Conservation (phyloP, 2,888 invertebrate genomes). For the Tenthredo notha region DNA sequence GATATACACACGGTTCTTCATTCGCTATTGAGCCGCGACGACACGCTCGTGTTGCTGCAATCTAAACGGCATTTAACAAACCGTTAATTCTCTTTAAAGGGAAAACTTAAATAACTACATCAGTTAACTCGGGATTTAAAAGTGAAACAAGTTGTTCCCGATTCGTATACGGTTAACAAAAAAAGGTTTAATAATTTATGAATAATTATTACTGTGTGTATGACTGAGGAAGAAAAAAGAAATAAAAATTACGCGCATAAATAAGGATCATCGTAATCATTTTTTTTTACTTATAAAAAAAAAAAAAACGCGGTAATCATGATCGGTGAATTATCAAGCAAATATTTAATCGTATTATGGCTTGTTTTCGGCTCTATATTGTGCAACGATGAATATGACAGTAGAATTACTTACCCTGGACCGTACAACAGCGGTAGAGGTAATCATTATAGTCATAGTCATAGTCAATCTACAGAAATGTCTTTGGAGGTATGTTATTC, state of each 20-base stretch:
- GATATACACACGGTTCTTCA: not conserved
- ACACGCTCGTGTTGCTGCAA: not conserved
- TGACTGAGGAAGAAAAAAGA: not conserved
- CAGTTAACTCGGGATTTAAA: not conserved
- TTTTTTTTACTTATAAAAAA: too few relatives aligned
- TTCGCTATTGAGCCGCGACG: not conserved
- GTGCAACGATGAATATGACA: not conserved
- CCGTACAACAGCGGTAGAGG: not conserved
- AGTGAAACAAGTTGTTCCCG: not conserved
- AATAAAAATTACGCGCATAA: not conserved
- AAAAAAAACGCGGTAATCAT: not conserved
- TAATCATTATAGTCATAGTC: too few relatives aligned
- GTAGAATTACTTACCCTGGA: not conserved
- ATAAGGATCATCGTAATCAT: not conserved
- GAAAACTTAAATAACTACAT: not conserved
- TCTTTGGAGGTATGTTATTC: not conserved
- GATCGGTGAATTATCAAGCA: not conserved
- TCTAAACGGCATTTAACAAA: not conserved
- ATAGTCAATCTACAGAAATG: not conserved
- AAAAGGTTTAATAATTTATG: not conserved
- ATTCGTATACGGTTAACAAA: not conserved
- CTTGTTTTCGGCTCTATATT: slow-evolving; percentile 1
- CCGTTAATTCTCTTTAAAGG: not conserved
- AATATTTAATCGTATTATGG: not conserved
- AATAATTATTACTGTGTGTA: not conserved